phyloP scores from a whole-genome alignment of 2,113 vertebrate species.

The Nettapus auritus region DNA sequence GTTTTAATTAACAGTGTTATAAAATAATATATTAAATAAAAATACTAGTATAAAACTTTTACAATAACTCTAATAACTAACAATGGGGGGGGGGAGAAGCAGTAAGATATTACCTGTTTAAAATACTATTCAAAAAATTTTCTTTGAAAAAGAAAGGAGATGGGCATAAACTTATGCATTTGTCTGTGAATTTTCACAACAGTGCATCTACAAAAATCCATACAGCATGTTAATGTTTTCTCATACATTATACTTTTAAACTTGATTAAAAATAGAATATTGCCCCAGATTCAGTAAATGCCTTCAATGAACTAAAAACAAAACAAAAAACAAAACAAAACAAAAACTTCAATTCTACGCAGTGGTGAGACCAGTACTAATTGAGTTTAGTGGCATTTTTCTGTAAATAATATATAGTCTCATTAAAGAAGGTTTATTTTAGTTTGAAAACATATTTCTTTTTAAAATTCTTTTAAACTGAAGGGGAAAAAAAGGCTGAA shows the following conservation, averaged over 20 bases:
- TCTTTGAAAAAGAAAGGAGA: not conserved
- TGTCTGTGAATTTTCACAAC: not conserved
- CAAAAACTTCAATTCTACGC: constrained; percentile 11
- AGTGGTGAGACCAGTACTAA: not conserved
- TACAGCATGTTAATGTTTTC: not conserved
- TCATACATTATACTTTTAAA: not conserved
- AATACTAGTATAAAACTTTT: constrained; percentile 35
- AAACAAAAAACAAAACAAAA: not conserved
- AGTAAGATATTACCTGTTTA: constrained; percentile 43
- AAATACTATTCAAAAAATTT: constrained; percentile 27
- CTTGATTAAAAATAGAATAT: constrained; percentile 41
- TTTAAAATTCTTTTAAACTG: constrained; percentile 11
- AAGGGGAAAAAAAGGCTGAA: not conserved
- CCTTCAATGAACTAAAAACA: constrained; percentile 28
- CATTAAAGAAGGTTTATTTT: constrained; percentile 47
- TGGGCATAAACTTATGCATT: not conserved
- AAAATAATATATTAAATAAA: constrained; percentile 17
- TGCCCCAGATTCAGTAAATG: constrained; percentile 20
- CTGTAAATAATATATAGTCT: constrained; percentile 50
- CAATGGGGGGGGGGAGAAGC: not conserved
- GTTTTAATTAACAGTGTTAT: not conserved
- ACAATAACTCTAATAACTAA: constrained; percentile 67
- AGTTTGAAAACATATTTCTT: constrained; percentile 24
- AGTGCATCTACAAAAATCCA: not conserved
- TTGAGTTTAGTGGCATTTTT: constrained; percentile 41